Evolutionary conservation across 1,140 invertebrate species (phyloP).

Genomic region (Probaryconus sp.): DNA sequence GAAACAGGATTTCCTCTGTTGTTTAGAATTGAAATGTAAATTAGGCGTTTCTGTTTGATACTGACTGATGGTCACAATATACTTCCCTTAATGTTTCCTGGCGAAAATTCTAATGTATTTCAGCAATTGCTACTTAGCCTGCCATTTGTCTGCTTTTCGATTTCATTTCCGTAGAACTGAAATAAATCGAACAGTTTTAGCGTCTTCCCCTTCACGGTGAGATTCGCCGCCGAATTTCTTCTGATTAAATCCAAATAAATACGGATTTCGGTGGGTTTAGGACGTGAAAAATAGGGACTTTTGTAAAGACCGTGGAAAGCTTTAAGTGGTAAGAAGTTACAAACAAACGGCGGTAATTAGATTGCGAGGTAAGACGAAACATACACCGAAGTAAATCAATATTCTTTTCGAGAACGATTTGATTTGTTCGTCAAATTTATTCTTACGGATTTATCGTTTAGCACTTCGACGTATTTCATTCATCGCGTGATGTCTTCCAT

Average conservation of each 20-base stretch:
- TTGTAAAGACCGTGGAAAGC: background rate
- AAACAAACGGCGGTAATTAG: slow-evolving; percentile 32
- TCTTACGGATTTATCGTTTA: background rate
- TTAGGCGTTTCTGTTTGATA: slow-evolving; percentile 32
- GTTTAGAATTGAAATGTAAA: slow-evolving; percentile 37
- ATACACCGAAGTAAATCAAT: background rate
- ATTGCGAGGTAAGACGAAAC: background rate
- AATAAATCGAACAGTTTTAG: slow-evolving; percentile 47
- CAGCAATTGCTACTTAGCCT: slow-evolving; percentile 42
- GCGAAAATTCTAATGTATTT: slow-evolving; percentile 32
- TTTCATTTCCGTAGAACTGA: slow-evolving; percentile 51
- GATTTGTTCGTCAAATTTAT: too few relatives aligned
- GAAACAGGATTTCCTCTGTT: too few relatives aligned
- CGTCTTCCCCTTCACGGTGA: slow-evolving; percentile 17
- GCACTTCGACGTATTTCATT: background rate
- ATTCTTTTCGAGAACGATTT: too few relatives aligned
- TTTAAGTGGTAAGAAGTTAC: slow-evolving; percentile 35
- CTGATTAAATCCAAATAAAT: slow-evolving; percentile 55
- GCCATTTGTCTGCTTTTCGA: slow-evolving; percentile 51
- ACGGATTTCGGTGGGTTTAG: slow-evolving; percentile 46
- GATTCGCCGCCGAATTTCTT: slow-evolving; percentile 31
- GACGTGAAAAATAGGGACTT: slow-evolving; percentile 30
- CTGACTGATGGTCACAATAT: slow-evolving; percentile 44
- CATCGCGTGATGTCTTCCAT: background rate
- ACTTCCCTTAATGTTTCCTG: slow-evolving; percentile 10